Evolutionary conservation across 2,113 vertebrate species (phyloP).

Genomic region (Pseudorectes ferrugineus): DNA sequence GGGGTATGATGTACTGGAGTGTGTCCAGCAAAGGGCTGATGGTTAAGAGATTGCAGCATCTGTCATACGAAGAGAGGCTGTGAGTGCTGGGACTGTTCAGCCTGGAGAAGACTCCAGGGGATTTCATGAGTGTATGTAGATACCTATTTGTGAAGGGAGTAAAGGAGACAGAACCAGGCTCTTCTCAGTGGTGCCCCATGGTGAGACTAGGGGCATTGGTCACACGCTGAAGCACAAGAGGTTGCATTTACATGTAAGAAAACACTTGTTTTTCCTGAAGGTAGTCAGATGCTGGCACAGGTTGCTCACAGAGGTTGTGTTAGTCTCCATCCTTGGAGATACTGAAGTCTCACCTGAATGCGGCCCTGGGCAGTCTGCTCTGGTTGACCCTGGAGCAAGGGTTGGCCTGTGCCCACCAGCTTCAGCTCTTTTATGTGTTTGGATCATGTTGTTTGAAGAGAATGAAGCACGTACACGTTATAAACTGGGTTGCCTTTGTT

Average conservation of each 20-base stretch:
- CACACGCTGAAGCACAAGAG: not conserved
- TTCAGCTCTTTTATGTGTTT: not conserved
- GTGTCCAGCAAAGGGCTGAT: not conserved
- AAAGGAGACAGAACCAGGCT: not conserved
- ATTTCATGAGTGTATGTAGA: not conserved
- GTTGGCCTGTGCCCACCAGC: not conserved
- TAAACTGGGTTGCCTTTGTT: not conserved
- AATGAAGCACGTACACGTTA: accelerated
- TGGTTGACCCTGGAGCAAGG: not conserved
- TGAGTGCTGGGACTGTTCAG: not conserved
- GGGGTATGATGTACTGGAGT: not conserved
- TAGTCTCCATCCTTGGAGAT: not conserved
- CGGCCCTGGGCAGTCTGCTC: not conserved
- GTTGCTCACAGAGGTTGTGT: not conserved
- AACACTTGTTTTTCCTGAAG: not conserved
- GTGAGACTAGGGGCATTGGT: no score
- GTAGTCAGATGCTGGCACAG: not conserved
- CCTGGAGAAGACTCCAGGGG: not conserved
- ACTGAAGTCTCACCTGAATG: accelerated
- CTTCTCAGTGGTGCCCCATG: not conserved
- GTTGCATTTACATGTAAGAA: not conserved
- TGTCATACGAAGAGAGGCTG: accelerated
- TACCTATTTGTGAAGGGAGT: not conserved
- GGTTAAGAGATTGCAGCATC: not conserved
- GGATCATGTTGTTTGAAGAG: not conserved